Percentiles rank a stretch among this genome's conserved stretches.
Conservation (phyloP, 2,888 invertebrate genomes). For the Piscicola geometra region DNA sequence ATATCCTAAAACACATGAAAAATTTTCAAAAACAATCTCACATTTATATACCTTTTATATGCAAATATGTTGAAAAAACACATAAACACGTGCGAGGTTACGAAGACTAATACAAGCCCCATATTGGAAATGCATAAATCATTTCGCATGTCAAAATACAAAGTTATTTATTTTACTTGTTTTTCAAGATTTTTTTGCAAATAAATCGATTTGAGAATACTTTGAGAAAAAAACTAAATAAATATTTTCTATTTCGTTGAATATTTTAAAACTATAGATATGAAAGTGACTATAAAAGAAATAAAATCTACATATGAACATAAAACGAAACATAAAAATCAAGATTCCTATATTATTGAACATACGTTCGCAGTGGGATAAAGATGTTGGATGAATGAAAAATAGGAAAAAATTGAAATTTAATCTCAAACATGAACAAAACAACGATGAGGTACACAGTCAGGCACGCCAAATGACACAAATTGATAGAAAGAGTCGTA, state of each 20-base stretch:
- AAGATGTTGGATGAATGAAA: neutral
- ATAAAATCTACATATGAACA: slow-evolving; percentile 4
- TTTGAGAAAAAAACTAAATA: neutral
- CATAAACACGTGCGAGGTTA: no score
- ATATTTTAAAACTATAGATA: neutral
- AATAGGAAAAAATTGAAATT: no score
- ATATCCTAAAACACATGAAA: no score
- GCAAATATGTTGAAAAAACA: no score
- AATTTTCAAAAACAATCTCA: no score
- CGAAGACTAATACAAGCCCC: neutral
- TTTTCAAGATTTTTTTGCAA: neutral
- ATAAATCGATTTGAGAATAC: neutral
- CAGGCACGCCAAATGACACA: no score
- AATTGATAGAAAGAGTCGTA: no score
- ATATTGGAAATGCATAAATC: slow-evolving; percentile 7
- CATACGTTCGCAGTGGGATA: neutral
- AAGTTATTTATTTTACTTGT: neutral
- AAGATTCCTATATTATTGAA: neutral
- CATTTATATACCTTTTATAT: no score
- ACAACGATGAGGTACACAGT: no score
- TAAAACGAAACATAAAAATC: slow-evolving; percentile 2
- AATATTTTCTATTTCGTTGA: neutral
- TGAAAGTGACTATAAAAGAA: neutral
- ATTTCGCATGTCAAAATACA: neutral
- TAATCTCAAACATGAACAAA: no score